phyloP scores from a whole-genome alignment of 2,113 vertebrate genomes.

The Colossoma macropomum region DNA sequence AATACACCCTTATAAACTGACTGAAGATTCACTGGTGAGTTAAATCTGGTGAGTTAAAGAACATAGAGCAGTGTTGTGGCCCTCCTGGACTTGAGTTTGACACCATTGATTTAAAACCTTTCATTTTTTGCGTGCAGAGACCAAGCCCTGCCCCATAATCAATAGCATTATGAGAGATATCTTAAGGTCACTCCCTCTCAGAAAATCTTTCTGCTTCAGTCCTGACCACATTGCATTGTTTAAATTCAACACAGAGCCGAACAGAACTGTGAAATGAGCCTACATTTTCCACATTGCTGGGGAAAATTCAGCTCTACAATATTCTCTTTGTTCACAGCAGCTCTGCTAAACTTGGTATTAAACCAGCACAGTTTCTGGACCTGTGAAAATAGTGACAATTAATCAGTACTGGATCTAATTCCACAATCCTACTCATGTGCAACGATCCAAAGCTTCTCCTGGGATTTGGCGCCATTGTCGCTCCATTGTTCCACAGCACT shows the following conservation, averaged over 20 bases:
- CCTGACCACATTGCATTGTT: neutral
- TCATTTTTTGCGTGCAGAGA: constrained; percentile 18
- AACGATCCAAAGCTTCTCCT: constrained; percentile 2
- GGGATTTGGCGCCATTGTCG: constrained; percentile 18
- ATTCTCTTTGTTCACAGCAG: neutral
- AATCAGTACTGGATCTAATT: constrained; percentile 38
- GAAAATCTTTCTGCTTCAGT: neutral
- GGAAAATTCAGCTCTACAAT: neutral
- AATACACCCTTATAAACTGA: neutral
- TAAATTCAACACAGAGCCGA: neutral
- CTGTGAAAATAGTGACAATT: constrained; percentile 27
- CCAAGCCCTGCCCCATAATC: constrained; percentile 21
- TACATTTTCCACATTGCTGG: neutral
- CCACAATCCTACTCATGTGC: neutral
- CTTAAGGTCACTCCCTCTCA: constrained; percentile 1
- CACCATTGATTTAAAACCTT: constrained; percentile 37
- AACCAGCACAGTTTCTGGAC: constrained; percentile 1
- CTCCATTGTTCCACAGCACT: neutral
- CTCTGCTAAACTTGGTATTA: neutral
- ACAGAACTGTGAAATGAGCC: neutral
- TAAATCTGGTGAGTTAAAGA: constrained; percentile 5
- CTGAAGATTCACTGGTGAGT: constrained; percentile 11
- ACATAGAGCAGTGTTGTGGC: neutral
- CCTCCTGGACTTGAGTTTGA: constrained; percentile 11
- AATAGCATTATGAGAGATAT: constrained; percentile 26